These are phyloP conservation scores for Propithecus deckenii DNA, from an alignment of 2,797 vertebrate genomes.

Conservation along the genomic window DNA sequence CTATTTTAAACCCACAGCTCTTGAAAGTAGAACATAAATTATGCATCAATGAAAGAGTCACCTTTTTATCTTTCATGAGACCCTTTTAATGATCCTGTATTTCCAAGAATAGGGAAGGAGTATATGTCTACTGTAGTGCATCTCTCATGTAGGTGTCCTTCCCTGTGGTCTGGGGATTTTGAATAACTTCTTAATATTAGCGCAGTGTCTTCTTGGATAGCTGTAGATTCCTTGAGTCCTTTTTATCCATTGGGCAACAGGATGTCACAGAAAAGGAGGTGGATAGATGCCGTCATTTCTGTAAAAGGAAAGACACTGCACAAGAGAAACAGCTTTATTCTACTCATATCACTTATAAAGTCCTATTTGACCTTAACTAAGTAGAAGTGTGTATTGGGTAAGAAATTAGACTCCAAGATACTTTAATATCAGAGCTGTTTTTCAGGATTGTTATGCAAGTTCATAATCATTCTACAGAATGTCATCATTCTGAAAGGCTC, in stretches of 20 bases:
- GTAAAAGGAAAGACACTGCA: neutral
- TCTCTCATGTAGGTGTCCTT: neutral
- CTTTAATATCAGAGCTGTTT: constrained; percentile 34
- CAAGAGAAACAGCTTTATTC: neutral
- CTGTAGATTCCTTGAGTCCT: neutral
- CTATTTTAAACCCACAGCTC: constrained; percentile 12
- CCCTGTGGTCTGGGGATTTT: neutral
- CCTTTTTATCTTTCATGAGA: neutral
- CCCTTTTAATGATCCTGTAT: neutral
- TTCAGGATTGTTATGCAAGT: constrained; percentile 18
- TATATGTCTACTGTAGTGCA: neutral
- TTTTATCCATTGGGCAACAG: neutral
- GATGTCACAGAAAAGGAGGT: neutral
- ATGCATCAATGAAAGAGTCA: neutral
- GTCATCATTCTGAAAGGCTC: constrained; percentile 46
- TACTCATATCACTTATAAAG: neutral
- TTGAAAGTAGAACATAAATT: neutral
- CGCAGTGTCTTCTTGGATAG: neutral
- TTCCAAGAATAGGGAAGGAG: neutral
- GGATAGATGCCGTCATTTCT: neutral
- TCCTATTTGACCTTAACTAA: constrained; percentile 20
- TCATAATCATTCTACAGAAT: constrained; percentile 46
- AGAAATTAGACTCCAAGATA: constrained; percentile 23
- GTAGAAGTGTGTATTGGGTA: neutral
- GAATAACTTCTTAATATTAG: neutral